A percentile compares a stretch with the other conserved stretches of the same genome.
These are phyloP conservation scores for Hylaeus volcanicus DNA, from an alignment of 1,140 invertebrate genomes.

Conservation along the genomic window DNA sequence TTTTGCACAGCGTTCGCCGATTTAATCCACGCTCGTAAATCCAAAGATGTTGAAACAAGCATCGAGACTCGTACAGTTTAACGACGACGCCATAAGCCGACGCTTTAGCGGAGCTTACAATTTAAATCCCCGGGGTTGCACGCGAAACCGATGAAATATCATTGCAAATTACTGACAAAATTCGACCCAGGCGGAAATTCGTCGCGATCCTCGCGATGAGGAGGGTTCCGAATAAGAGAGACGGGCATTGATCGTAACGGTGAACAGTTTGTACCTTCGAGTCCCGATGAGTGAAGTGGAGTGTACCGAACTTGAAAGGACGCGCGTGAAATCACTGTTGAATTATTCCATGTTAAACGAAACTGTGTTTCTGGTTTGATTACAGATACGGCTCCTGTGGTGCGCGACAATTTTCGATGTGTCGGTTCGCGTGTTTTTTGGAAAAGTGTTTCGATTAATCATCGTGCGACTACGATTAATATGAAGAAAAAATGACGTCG, in stretches of 20 bases:
- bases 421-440: background rate
- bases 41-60: constrained; percentile 25
- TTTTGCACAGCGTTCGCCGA: background rate
- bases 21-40: constrained; percentile 40
- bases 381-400: constrained; percentile 28
- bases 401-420: constrained; percentile 9
- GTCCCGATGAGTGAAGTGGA: too few species aligned
- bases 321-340: too few species aligned
- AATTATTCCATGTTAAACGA: background rate
- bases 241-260: too few species aligned
- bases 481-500: constrained; percentile 75
- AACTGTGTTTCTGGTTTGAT: constrained; percentile 9
- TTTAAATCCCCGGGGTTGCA: constrained; percentile 14
- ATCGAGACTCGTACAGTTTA: constrained; percentile 30
- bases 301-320: too few species aligned
- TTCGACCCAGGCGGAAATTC: constrained; percentile 1
- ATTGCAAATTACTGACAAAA: constrained; percentile 40
- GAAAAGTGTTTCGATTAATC: constrained; percentile 2
- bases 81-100: constrained; percentile 18
- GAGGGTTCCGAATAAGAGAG: background rate
- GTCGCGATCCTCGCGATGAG: background rate
- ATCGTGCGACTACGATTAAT: constrained; percentile 49
- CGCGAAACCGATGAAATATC: constrained; percentile 37
- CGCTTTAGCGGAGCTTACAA: constrained; percentile 36
- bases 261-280: too few species aligned